These are phyloP conservation scores for Acrobasis consociella DNA, from an alignment of 2,888 invertebrate species.

Conservation along the genomic window DNA sequence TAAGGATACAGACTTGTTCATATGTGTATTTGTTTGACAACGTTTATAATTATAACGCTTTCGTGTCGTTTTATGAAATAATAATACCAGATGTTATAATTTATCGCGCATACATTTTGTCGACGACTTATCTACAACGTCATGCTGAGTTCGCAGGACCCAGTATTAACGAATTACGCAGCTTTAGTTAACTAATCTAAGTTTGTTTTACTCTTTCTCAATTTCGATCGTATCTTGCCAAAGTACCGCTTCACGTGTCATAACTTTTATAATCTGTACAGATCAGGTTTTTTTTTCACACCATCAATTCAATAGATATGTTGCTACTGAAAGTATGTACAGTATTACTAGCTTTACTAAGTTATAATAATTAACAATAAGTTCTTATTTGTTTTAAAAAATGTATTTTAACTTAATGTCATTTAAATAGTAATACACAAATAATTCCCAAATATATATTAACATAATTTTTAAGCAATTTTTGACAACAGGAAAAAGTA, in stretches of 20 bases:
- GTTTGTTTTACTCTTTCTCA: conserved; percentile 19
- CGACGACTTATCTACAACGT: too few relatives aligned
- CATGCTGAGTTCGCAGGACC: too few relatives aligned
- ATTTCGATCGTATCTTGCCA: conserved; percentile 61
- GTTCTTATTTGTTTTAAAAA: conserved; percentile 42
- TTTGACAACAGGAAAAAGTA: too few relatives aligned
- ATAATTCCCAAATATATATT: not conserved
- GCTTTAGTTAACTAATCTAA: conserved; percentile 10
- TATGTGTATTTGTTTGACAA: too few relatives aligned
- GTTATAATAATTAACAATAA: conserved; percentile 52
- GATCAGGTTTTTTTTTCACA: conserved; percentile 44
- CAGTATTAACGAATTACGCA: not conserved
- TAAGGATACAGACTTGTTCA: too few relatives aligned
- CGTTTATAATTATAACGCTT: too few relatives aligned
- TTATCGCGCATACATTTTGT: too few relatives aligned
- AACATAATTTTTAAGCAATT: too few relatives aligned
- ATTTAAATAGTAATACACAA: not conserved
- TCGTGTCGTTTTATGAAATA: too few relatives aligned
- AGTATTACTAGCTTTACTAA: conserved; percentile 82
- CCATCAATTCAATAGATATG: conserved; percentile 29
- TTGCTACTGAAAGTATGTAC: conserved; percentile 74
- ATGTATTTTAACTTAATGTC: conserved; percentile 8
- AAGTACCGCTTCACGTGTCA: conserved; percentile 53
- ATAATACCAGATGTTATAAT: too few relatives aligned
- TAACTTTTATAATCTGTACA: conserved; percentile 46